Evolutionary conservation across 2,888 invertebrate species (phyloP).

Genomic region (Hypselothyrea guttata): DNA sequence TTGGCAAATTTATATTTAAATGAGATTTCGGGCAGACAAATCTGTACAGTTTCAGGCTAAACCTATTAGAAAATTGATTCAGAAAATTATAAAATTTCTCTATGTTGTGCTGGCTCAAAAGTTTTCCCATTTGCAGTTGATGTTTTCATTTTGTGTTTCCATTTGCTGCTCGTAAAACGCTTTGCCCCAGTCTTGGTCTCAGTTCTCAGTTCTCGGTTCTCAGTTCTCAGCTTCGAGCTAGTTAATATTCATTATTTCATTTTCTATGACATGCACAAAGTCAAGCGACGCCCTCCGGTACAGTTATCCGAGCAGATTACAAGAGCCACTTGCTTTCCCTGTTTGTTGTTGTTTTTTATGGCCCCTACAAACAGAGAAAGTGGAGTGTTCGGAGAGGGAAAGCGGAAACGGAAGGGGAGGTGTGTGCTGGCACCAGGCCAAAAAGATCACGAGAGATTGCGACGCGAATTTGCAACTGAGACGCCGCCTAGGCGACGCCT

Average conservation of each 20-base stretch:
- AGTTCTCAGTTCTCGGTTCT: no score
- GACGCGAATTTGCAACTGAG: slow-evolving; percentile 48
- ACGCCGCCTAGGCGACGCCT: slow-evolving; percentile 53
- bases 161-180: not conserved
- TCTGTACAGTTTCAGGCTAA: no score
- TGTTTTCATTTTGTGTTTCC: slow-evolving; percentile 3
- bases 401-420: not conserved
- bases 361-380: not conserved
- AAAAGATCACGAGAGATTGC: slow-evolving; percentile 64
- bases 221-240: slow-evolving; percentile 8
- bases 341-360: slow-evolving; percentile 8
- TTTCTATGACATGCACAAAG: slow-evolving; percentile 64
- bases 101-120: not conserved
- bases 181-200: not conserved
- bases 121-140: slow-evolving; percentile 1
- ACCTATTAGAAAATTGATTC: no score
- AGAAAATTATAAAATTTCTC: no score
- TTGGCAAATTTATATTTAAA: no score
- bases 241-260: slow-evolving; percentile 67
- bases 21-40: no score
- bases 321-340: slow-evolving; percentile 27
- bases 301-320: slow-evolving; percentile 40
- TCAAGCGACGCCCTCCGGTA: slow-evolving; percentile 36
- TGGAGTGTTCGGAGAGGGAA: not conserved
- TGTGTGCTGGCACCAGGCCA: slow-evolving; percentile 53